Evolutionary conservation across 2,113 vertebrate species (phyloP), one percentile per base, ranked within the genome.

Genomic region (Xyliphius kryptos): DNA sequence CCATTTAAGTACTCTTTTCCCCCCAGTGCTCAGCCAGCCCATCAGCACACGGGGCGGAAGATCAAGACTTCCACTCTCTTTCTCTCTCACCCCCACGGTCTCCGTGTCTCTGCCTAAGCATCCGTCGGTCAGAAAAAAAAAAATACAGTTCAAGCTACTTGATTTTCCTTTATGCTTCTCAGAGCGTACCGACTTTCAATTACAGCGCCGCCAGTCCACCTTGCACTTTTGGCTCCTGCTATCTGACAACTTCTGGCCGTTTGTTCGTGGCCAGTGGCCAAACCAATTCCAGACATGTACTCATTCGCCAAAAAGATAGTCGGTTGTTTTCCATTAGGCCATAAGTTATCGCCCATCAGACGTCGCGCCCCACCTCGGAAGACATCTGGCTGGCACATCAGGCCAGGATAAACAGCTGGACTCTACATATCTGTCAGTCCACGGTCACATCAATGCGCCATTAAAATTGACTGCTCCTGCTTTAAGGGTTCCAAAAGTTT

Each of bases 151-250:
- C 72, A 57, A 64, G 71, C 66, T 71, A 68, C 72, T 74, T 76
- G 78, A 70, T 73, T 76, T 72, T 69, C 80, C 76, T 85, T 86
- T 84, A 87, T 73, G 87, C 87, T 87, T 78, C 80, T 69, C 80
- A 80, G 79, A 87, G 87, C 85, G 74, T 81, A 72, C 80, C 86
- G 80, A 80, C 82, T 88, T 89, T 85, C 86, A 89, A 89, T 89
- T 87, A 87, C 81, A 69, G 79, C 67, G 72, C 77, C 79, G 76
- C 73, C 47, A 57, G 74, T 81, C 81, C 75, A 77, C 75, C 75
- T 76, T 79, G 80, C 80, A 71, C 79, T 73, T 61, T 69, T 69
- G 69, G 81, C 74, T 69, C 21, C 21, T 19, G 61, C 66, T 71
- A 75, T 73, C 75, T 71, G 75, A 72, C 73, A 79, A 74, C 76